Conservation (phyloP, 2,113 vertebrate genomes). For the Mustela lutreola region DNA sequence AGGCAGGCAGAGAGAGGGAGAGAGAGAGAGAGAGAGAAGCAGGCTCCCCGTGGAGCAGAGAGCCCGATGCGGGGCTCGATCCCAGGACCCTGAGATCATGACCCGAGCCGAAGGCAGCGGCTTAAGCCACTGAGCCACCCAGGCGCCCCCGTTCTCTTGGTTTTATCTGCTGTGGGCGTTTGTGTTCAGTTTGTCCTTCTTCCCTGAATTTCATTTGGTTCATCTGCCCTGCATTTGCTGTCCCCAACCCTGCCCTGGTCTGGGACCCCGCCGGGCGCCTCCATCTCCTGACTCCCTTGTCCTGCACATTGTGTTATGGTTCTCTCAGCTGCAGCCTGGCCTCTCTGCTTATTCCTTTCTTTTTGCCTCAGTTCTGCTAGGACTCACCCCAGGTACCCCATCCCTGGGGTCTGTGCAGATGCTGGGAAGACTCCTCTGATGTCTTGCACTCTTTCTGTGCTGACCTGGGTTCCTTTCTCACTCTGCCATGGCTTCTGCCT, state of each 20-base stretch:
- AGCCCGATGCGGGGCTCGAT: too few species aligned
- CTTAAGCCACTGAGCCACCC: too few species aligned
- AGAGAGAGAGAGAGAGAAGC: too few species aligned
- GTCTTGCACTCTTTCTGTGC: neutral
- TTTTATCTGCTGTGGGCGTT: neutral
- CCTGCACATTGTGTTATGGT: neutral
- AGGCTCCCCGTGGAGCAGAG: too few species aligned
- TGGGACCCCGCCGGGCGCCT: neutral
- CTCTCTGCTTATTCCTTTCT: neutral
- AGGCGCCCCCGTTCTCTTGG: neutral
- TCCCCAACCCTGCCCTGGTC: neutral
- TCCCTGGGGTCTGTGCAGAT: too few species aligned
- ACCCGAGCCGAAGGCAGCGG: too few species aligned
- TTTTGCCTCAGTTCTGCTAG: neutral
- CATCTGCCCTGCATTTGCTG: neutral
- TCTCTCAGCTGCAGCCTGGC: neutral
- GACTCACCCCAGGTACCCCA: neutral
- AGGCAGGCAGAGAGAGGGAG: too few species aligned
- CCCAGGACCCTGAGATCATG: too few species aligned
- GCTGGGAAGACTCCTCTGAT: neutral
- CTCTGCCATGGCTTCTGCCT: neutral
- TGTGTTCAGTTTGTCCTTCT: neutral
- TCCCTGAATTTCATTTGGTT: neutral
- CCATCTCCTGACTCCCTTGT: neutral
- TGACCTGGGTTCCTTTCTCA: neutral